Conservation (phyloP, 2,113 vertebrate genomes). For the Petrocephalus zakoni region DNA sequence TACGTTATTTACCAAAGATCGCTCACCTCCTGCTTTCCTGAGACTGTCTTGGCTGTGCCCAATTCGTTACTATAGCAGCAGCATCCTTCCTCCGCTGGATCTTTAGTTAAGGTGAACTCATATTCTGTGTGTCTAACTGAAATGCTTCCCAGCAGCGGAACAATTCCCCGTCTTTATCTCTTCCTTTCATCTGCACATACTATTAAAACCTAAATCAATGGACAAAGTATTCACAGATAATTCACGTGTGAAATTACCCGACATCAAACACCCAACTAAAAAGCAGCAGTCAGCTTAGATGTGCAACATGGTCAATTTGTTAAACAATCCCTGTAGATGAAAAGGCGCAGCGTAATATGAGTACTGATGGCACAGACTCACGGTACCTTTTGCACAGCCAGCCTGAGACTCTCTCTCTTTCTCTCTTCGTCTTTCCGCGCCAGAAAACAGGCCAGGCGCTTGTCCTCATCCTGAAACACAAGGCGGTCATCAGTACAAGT, state of each 20-base stretch:
- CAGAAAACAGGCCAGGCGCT: slow-evolving; percentile 83
- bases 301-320: not conserved
- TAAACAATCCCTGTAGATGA: not conserved
- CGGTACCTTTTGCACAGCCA: slow-evolving; percentile 83
- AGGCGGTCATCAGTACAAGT: not conserved
- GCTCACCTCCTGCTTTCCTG: not conserved
- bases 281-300: not conserved
- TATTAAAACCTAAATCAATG: not conserved
- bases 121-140: not conserved
- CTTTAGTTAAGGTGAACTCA: not conserved
- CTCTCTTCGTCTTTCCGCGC: slow-evolving; percentile 93
- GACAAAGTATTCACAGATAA: not conserved
- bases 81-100: not conserved
- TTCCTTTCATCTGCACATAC: not conserved
- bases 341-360: not conserved
- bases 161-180: not conserved
- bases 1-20: not conserved
- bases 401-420: slow-evolving; percentile 88
- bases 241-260: not conserved
- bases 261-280: not conserved
- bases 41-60: not conserved
- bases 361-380: not conserved
- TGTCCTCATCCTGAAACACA: slow-evolving; percentile 88
- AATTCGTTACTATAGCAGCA: not conserved
- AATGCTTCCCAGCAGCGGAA: not conserved